These are phyloP conservation scores for Apamea anceps DNA, from an alignment of 2,888 invertebrate genomes.

Conservation along the genomic window DNA sequence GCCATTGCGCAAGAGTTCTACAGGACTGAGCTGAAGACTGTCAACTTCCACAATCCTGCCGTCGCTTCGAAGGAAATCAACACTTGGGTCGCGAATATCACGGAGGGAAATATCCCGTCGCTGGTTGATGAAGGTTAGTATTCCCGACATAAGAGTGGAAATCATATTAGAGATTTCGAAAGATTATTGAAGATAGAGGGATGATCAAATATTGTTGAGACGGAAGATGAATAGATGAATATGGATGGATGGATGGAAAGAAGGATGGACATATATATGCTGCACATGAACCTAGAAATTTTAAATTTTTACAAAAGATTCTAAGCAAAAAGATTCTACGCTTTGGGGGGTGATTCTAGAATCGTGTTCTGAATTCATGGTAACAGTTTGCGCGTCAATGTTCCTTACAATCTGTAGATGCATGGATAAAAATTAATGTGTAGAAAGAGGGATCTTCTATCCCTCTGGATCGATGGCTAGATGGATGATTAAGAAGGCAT, in stretches of 20 bases:
- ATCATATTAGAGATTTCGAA: not conserved
- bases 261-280: not conserved
- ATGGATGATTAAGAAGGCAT: not conserved
- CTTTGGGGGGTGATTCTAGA: not conserved
- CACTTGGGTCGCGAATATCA: slow-evolving; percentile 94
- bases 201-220: not conserved
- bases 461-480: not conserved
- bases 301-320: not conserved
- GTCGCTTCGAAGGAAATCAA: slow-evolving; percentile 92
- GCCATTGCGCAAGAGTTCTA: slow-evolving; percentile 92
- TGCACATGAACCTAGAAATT: not conserved
- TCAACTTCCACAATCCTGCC: slow-evolving; percentile 91
- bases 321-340: not conserved
- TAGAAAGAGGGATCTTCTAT: not conserved
- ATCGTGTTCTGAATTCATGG: not conserved
- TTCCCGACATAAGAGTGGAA: not conserved
- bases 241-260: not conserved
- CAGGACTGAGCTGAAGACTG: slow-evolving; percentile 91
- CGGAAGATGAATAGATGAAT: not conserved
- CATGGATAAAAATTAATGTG: not conserved
- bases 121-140: slow-evolving; percentile 91
- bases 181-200: not conserved
- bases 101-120: slow-evolving; percentile 93
- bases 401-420: not conserved
- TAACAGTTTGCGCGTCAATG: not conserved